Conservation (phyloP, 2,113 vertebrate genomes). For the Pygoscelis adeliae region DNA sequence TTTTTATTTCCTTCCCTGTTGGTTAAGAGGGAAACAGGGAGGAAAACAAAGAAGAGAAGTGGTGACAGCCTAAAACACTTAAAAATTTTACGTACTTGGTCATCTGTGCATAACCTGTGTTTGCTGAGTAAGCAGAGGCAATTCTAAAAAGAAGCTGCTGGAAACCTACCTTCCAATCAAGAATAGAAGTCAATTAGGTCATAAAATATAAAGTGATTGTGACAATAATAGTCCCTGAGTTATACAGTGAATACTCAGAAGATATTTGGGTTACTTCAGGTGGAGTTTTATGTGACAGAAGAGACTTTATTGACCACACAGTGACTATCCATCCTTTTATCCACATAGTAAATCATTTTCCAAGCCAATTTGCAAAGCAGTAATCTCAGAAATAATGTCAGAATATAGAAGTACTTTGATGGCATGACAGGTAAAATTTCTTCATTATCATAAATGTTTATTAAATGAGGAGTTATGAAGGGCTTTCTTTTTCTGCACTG, state of each 20-base stretch:
- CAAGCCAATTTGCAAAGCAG: background rate
- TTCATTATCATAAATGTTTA: background rate
- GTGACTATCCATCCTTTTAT: background rate
- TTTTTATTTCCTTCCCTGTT: background rate
- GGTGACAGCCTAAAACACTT: background rate
- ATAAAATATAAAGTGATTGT: background rate
- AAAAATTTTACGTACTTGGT: background rate
- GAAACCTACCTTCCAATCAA: background rate
- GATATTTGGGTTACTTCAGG: background rate
- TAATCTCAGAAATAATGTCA: background rate
- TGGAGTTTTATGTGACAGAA: background rate
- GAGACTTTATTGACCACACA: background rate
- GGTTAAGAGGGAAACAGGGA: background rate
- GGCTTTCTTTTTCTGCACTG: background rate
- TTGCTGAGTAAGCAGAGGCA: background rate
- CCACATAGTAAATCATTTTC: background rate
- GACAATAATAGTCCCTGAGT: background rate
- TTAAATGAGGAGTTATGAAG: background rate
- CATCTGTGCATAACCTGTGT: background rate
- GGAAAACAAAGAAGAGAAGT: background rate
- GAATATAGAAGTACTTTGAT: background rate
- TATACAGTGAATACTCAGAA: background rate
- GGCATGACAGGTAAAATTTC: background rate
- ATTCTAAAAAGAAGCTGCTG: background rate
- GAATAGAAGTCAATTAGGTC: background rate